These are phyloP conservation scores for Oligia strigilis DNA, from an alignment of 2,888 invertebrate genomes.

Conservation along the genomic window DNA sequence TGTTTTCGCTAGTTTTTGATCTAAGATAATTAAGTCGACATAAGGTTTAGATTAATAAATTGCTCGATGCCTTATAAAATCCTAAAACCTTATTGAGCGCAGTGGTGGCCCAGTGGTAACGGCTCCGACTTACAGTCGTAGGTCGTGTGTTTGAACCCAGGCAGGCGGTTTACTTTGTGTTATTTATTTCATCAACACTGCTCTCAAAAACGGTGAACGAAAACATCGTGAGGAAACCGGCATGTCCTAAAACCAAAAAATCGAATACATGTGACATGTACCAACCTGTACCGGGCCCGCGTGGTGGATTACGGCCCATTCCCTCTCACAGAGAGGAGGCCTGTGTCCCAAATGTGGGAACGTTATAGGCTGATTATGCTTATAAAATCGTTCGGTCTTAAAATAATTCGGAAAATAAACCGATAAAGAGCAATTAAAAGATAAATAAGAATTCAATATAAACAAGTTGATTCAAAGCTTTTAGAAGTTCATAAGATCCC, in stretches of 20 bases:
- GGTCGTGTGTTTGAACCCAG: too few relatives aligned
- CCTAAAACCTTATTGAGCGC: not conserved
- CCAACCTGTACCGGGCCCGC: too few relatives aligned
- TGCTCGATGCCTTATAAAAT: not conserved
- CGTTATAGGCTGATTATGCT: not conserved
- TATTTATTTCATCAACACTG: too few relatives aligned
- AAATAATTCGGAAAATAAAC: slow-evolving; percentile 24
- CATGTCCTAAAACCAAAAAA: too few relatives aligned
- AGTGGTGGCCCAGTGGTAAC: not conserved
- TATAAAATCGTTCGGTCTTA: not conserved
- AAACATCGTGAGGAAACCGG: too few relatives aligned
- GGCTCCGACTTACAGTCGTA: too few relatives aligned
- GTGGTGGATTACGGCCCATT: not conserved
- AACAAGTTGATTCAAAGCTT: slow-evolving; percentile 27
- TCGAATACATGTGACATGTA: too few relatives aligned
- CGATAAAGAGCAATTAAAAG: not conserved
- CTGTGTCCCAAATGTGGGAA: too few relatives aligned
- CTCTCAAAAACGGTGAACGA: too few relatives aligned
- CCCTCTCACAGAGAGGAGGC: not conserved
- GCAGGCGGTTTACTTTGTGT: too few relatives aligned
- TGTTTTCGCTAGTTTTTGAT: not conserved
- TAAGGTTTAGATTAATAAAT: slow-evolving; percentile 1
- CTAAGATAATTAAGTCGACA: not conserved
- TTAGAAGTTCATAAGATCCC: slow-evolving; percentile 4
- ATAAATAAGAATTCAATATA: slow-evolving; percentile 16